Conservation (phyloP, 2,113 vertebrate species). For the Cephalopterus ornatus region DNA sequence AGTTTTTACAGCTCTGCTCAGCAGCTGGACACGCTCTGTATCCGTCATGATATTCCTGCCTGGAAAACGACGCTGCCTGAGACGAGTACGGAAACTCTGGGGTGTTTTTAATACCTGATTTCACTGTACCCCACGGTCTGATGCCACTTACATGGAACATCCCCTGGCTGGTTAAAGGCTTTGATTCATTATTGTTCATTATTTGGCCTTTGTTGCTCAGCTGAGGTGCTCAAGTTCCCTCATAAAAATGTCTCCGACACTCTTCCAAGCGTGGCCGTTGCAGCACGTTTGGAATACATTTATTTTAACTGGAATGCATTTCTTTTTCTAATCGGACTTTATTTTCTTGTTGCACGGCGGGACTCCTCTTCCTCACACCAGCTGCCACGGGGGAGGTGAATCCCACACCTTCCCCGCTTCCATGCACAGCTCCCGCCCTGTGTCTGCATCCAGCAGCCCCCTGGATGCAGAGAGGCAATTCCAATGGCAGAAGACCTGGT, state of each 20-base stretch:
- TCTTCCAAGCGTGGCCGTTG: not conserved
- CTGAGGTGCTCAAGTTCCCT: not conserved
- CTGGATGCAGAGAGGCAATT: not conserved
- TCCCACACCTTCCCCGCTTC: not conserved
- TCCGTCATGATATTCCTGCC: fast-evolving
- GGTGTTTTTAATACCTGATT: not conserved
- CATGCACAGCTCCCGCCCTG: not conserved
- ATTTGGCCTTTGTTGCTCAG: not conserved
- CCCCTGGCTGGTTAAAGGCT: not conserved
- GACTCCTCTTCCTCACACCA: not conserved
- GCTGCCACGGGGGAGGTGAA: not conserved
- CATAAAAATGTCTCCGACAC: not conserved
- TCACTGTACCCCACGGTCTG: not conserved
- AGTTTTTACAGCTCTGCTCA: not conserved
- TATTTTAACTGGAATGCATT: not conserved
- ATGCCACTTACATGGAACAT: not conserved
- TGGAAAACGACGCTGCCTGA: not conserved
- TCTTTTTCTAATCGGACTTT: not conserved
- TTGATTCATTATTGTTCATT: not conserved
- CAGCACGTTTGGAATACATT: too few relatives aligned
- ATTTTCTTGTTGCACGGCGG: not conserved
- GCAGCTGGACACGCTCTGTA: not conserved
- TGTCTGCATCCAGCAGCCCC: fast-evolving
- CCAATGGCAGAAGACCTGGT: not conserved
- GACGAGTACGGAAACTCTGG: not conserved